A percentile compares a stretch with the other conserved stretches of the same genome.
phyloP scores from a whole-genome alignment of 2,888 invertebrate species.

The Drosophila emarginata region DNA sequence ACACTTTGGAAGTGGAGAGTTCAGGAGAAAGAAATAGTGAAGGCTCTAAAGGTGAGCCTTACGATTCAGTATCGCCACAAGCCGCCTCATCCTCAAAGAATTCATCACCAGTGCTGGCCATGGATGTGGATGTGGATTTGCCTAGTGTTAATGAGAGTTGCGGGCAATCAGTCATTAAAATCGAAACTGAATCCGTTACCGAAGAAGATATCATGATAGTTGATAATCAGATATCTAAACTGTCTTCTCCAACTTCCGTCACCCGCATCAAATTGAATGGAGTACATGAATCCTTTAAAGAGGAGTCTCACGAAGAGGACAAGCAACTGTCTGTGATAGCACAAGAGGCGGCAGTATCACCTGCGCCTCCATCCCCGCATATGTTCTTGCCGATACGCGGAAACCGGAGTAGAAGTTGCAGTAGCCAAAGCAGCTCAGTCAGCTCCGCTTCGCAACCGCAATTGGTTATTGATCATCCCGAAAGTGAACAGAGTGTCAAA shows the following conservation, averaged over 20 bases:
- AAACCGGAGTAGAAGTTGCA: slow-evolving; percentile 19
- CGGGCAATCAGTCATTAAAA: slow-evolving; percentile 33
- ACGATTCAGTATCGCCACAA: neutral
- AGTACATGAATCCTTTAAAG: slow-evolving; percentile 13
- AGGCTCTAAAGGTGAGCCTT: neutral
- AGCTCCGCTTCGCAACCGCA: slow-evolving; percentile 79
- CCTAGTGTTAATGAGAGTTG: slow-evolving; percentile 26
- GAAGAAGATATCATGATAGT: slow-evolving; percentile 26
- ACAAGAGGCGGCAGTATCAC: neutral
- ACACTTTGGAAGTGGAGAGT: neutral
- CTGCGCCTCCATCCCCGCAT: neutral
- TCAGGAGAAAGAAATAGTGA: neutral
- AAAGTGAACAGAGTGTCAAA: slow-evolving; percentile 61
- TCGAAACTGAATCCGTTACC: slow-evolving; percentile 39
- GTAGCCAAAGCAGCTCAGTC: slow-evolving; percentile 58
- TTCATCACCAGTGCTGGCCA: slow-evolving; percentile 38
- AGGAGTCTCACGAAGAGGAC: slow-evolving; percentile 15
- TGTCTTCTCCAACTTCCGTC: neutral
- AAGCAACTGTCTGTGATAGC: slow-evolving; percentile 51
- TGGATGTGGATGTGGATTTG: slow-evolving; percentile 41
- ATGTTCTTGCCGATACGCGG: slow-evolving; percentile 3
- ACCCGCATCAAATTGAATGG: slow-evolving; percentile 35
- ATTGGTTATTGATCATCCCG: slow-evolving; percentile 80
- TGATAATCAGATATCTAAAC: neutral
- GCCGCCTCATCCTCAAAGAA: neutral